These are phyloP conservation scores for Torymus texanus DNA, from an alignment of 2,888 invertebrate genomes.

Conservation along the genomic window DNA sequence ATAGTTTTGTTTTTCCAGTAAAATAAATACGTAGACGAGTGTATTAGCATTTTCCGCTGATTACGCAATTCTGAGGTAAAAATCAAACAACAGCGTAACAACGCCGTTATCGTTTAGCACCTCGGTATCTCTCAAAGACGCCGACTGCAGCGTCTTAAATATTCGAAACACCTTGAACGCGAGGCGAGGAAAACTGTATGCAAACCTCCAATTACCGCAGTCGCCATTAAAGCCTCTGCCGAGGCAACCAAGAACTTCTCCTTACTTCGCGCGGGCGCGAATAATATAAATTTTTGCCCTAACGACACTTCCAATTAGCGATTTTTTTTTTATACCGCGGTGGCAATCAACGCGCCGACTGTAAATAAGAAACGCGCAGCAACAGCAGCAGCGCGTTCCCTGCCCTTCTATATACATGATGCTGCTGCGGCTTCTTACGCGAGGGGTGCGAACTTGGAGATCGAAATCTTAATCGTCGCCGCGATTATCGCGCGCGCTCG, in stretches of 20 bases:
- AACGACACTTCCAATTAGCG: constrained; percentile 40
- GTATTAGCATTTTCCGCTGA: too few relatives aligned
- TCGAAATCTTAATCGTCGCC: constrained; percentile 49
- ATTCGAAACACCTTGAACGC: too few relatives aligned
- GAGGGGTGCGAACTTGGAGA: constrained; percentile 14
- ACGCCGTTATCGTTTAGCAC: too few relatives aligned
- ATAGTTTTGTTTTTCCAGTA: too few relatives aligned
- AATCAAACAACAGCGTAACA: too few relatives aligned
- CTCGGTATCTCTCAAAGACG: too few relatives aligned
- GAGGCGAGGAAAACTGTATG: background rate
- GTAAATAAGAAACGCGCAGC: constrained; percentile 7
- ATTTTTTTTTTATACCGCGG: too few relatives aligned
- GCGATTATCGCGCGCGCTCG: constrained; percentile 21
- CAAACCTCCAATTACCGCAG: constrained; percentile 6
- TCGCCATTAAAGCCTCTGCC: background rate
- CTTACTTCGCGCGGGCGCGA: too few relatives aligned
- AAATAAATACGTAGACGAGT: too few relatives aligned
- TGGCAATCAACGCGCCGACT: background rate
- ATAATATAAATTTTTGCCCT: background rate
- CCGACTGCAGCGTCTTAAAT: too few relatives aligned
- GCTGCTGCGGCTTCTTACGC: background rate
- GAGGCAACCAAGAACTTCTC: background rate
- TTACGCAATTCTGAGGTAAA: too few relatives aligned
- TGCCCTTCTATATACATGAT: background rate
- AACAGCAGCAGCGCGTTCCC: background rate